These are phyloP conservation scores for Nilaparvata lugens DNA, from an alignment of 1,140 invertebrate species.

Conservation along the genomic window DNA sequence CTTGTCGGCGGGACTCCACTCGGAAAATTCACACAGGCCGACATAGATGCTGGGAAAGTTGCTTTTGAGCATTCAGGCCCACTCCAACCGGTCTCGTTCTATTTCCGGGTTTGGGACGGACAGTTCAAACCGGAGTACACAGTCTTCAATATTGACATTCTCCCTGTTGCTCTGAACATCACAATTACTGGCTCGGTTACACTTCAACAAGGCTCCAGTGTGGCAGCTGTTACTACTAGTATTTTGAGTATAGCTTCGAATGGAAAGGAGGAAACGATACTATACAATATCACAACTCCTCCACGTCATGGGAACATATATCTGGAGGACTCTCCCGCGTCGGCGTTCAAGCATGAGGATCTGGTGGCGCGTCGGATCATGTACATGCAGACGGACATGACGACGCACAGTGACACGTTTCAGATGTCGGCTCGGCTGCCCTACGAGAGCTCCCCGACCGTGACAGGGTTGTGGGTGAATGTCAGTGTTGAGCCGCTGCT, in stretches of 20 bases:
- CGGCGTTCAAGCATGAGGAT: constrained; percentile 67
- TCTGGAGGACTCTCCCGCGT: constrained; percentile 53
- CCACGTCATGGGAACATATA: constrained; percentile 71
- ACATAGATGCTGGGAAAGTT: constrained; percentile 74
- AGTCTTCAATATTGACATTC: constrained; percentile 74
- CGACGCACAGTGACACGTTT: constrained; percentile 72
- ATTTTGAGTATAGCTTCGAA: constrained; percentile 77
- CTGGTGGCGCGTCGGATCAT: constrained; percentile 63
- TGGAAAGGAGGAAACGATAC: constrained; percentile 60
- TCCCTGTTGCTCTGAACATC: constrained; percentile 66
- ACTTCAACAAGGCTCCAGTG: constrained; percentile 72
- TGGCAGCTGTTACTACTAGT: constrained; percentile 60
- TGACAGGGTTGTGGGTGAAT: constrained; percentile 49
- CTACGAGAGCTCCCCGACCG: constrained; percentile 41
- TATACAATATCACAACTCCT: constrained; percentile 64
- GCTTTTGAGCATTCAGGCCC: constrained; percentile 78
- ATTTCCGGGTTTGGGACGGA: constrained; percentile 86
- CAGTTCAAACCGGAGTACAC: constrained; percentile 71
- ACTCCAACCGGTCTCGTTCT: constrained; percentile 67
- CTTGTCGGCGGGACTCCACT: constrained; percentile 38
- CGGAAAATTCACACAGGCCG: constrained; percentile 74
- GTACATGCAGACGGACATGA: constrained; percentile 87
- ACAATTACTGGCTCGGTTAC: constrained; percentile 53
- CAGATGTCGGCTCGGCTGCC: constrained; percentile 49
- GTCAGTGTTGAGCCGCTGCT: constrained; percentile 74